phyloP scores from a whole-genome alignment of 2,888 invertebrate genomes.

The Gymnosoma rotundatum region DNA sequence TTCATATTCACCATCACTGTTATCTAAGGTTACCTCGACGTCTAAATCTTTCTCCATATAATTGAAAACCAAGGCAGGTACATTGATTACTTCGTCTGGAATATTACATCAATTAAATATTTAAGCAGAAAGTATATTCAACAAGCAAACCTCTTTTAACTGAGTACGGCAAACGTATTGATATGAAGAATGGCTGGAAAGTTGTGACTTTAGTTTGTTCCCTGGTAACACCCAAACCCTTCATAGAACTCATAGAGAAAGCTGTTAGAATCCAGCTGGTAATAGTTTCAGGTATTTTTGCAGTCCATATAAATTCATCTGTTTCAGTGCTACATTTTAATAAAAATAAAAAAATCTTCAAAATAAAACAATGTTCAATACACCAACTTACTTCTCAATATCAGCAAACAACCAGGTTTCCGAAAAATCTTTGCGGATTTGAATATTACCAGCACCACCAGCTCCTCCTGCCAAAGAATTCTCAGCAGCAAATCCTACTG shows the following conservation, averaged over 20 bases:
- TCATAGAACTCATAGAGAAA: conserved; percentile 88
- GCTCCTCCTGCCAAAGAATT: neutral
- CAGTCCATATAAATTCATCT: conserved; percentile 75
- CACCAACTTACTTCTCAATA: conserved; percentile 76
- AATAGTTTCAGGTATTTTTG: conserved; percentile 89
- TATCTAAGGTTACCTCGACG: conserved; percentile 92
- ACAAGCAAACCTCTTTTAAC: conserved; percentile 86
- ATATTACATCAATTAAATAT: neutral
- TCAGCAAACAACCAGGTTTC: conserved; percentile 87
- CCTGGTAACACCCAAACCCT: conserved; percentile 89
- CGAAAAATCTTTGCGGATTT: conserved; percentile 85
- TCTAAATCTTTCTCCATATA: conserved; percentile 89
- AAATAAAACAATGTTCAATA: neutral
- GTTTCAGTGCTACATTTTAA: conserved; percentile 70
- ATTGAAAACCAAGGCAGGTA: conserved; percentile 93
- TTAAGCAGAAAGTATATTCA: neutral
- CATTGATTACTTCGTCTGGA: conserved; percentile 90
- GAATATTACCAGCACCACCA: conserved; percentile 8
- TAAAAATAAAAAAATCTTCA: neutral
- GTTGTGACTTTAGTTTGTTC: conserved; percentile 87
- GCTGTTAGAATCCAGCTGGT: conserved; percentile 92
- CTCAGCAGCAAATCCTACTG: neutral
- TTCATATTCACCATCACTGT: conserved; percentile 90
- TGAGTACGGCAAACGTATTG: conserved; percentile 92
- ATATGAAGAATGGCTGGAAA: conserved; percentile 92